phyloP scores from a whole-genome alignment of 2,113 vertebrate species.

The Anseranas semipalmata region DNA sequence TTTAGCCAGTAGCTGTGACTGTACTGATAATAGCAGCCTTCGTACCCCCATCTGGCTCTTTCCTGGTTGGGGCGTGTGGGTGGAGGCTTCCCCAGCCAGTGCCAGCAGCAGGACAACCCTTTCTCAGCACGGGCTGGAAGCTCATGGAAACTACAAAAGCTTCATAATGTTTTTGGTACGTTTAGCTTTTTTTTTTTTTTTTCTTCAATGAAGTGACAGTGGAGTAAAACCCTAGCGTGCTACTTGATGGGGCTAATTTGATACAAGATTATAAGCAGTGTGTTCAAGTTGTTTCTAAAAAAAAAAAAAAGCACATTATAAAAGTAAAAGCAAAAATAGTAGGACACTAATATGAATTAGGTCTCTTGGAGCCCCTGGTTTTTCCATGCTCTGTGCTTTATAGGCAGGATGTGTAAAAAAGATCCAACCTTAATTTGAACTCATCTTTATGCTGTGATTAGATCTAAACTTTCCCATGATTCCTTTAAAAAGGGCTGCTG shows the following conservation, averaged over 20 bases:
- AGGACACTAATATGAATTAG: not conserved
- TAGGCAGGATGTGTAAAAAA: slow-evolving; percentile 36
- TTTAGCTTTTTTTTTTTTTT: not conserved
- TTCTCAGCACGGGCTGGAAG: not conserved
- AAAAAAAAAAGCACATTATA: not conserved
- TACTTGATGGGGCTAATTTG: not conserved
- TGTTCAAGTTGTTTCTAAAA: not conserved
- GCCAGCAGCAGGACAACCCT: not conserved
- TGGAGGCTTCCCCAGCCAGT: too few relatives aligned
- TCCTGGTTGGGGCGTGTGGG: not conserved
- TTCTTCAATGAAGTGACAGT: not conserved
- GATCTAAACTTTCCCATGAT: slow-evolving; percentile 54
- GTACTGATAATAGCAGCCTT: not conserved
- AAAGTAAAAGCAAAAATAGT: not conserved
- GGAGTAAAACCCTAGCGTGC: not conserved
- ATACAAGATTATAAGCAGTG: not conserved
- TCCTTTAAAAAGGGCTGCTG: slow-evolving; percentile 26
- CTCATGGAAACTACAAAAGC: not conserved
- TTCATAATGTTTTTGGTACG: not conserved
- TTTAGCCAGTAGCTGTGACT: not conserved
- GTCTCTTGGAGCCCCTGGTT: not conserved
- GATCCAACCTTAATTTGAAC: slow-evolving; percentile 50
- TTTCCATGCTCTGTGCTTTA: not conserved
- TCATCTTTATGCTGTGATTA: slow-evolving; percentile 48
- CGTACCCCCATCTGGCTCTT: not conserved